Conservation (phyloP, 2,113 vertebrate genomes). For the Pseudopipra pipra region DNA sequence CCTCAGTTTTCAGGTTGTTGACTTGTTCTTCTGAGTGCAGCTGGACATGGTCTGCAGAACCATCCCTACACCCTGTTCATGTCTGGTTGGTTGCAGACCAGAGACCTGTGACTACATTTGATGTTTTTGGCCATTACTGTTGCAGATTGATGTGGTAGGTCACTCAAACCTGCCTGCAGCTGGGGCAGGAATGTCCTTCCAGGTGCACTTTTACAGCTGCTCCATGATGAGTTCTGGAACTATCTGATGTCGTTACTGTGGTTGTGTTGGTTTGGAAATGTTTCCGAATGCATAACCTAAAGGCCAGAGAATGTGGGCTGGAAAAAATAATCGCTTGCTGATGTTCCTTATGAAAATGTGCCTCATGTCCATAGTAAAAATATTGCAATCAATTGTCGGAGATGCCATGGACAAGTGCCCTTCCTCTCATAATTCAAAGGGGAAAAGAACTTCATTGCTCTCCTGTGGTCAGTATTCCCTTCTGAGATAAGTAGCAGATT, state of each 20-base stretch:
- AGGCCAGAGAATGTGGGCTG: not conserved
- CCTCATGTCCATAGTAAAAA: not conserved
- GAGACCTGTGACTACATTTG: not conserved
- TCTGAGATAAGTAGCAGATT: not conserved
- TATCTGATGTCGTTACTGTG: not conserved
- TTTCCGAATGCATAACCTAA: not conserved
- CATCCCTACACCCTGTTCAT: rapidly evolving
- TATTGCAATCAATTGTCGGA: not conserved
- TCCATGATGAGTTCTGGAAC: not conserved
- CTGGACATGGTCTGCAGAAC: rapidly evolving
- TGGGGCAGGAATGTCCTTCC: not conserved
- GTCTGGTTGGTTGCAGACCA: not conserved
- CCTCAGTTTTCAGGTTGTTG: not conserved
- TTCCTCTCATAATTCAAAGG: not conserved
- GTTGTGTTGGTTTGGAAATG: not conserved
- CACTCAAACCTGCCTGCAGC: not conserved
- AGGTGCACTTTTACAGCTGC: not conserved
- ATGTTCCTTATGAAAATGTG: not conserved
- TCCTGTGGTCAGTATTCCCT: not conserved
- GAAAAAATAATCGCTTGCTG: not conserved
- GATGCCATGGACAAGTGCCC: not conserved
- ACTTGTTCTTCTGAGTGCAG: not conserved
- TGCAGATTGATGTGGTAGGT: not conserved
- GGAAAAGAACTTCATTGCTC: not conserved
- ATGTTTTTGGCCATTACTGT: not conserved